Conservation (phyloP, 2,797 vertebrate genomes). For the Limosa lapponica region DNA sequence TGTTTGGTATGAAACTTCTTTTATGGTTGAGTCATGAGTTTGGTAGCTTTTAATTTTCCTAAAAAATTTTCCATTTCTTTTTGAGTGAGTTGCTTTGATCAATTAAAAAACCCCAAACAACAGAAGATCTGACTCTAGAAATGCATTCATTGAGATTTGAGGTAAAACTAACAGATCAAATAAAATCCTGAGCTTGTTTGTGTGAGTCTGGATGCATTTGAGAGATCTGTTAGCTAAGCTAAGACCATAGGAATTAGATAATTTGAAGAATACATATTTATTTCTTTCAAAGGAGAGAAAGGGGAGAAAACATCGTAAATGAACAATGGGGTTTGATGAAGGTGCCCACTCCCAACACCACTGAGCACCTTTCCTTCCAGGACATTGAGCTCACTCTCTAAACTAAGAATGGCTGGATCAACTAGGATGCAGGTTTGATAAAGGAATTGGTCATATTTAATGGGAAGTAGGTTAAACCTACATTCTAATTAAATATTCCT, state of each 20-base stretch:
- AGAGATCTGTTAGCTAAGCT: neutral
- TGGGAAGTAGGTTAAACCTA: neutral
- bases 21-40: neutral
- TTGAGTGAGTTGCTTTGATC: neutral
- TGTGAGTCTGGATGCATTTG: neutral
- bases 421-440: neutral
- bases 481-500: neutral
- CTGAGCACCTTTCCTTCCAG: neutral
- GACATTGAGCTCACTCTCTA: neutral
- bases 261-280: neutral
- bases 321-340: neutral
- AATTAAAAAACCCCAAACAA: accelerated
- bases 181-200: neutral
- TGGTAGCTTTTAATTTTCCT: neutral
- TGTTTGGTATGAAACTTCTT: neutral
- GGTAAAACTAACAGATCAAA: neutral
- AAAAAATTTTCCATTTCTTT: neutral
- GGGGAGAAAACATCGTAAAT: neutral
- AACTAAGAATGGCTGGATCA: neutral
- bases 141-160: neutral
- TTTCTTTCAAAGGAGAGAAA: neutral
- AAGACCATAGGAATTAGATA: neutral
- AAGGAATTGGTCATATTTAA: neutral
- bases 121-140: neutral
- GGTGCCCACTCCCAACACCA: neutral